These are phyloP conservation scores for Galagoides demidoff DNA, from an alignment of 2,797 vertebrate species.

Conservation along the genomic window DNA sequence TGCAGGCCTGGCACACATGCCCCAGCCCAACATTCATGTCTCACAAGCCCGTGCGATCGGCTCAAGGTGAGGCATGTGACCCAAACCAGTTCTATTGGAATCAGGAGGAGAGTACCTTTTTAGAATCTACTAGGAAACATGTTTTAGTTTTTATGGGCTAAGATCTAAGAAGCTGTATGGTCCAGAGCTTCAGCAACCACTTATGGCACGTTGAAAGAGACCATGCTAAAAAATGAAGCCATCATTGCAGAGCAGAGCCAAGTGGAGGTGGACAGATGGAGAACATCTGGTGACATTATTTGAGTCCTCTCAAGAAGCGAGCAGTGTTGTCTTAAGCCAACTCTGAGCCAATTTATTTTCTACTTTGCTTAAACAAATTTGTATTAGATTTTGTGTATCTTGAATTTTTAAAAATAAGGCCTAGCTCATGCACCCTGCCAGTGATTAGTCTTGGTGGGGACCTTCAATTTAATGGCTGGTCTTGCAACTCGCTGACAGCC, in stretches of 20 bases:
- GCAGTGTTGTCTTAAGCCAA: not conserved
- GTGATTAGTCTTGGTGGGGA: not conserved
- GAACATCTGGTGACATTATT: not conserved
- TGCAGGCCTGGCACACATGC: not conserved
- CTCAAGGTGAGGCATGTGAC: not conserved
- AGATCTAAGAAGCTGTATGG: not conserved
- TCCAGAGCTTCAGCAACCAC: not conserved
- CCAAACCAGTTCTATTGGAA: not conserved
- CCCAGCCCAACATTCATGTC: not conserved
- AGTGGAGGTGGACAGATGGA: not conserved
- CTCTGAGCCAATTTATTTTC: not conserved
- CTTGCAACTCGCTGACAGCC: not conserved
- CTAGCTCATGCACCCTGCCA: not conserved
- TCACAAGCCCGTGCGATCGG: not conserved
- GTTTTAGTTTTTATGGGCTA: not conserved
- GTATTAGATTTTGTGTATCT: not conserved
- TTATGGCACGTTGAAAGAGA: not conserved
- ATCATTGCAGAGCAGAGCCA: not conserved
- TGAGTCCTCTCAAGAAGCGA: not conserved
- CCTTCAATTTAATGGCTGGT: not conserved
- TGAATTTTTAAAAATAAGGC: not conserved
- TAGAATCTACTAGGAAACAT: not conserved
- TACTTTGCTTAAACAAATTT: slow-evolving; percentile 35
- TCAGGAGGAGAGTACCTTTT: not conserved
- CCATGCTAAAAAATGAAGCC: not conserved